Evolutionary conservation across 2,888 invertebrate genomes (phyloP).

Genomic region (Torymus auratus): DNA sequence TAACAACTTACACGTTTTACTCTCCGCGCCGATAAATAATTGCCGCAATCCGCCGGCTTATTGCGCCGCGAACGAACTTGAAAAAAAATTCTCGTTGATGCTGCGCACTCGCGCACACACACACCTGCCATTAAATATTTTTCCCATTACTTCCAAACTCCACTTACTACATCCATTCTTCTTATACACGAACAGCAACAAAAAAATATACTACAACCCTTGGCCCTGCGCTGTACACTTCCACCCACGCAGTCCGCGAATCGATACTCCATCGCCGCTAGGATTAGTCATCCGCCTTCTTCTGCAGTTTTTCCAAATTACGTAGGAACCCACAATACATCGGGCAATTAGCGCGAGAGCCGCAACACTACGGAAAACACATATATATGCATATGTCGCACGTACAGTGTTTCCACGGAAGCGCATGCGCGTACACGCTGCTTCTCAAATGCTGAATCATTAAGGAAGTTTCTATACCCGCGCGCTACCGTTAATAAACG

Average conservation of each 20-base stretch:
- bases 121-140: too few species aligned
- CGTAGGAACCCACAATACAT: constrained; percentile 4
- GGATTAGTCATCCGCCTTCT: constrained; percentile 22
- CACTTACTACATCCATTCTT: too few species aligned
- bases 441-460: constrained; percentile 35
- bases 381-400: neutral
- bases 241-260: neutral
- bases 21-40: too few species aligned
- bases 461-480: constrained; percentile 31
- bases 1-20: too few species aligned
- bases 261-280: neutral
- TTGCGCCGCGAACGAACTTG: too few species aligned
- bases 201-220: neutral
- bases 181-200: neutral
- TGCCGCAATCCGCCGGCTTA: too few species aligned
- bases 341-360: neutral
- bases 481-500: constrained; percentile 22
- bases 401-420: constrained; percentile 9
- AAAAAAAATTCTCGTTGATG: too few species aligned
- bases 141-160: too few species aligned
- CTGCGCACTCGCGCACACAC: too few species aligned
- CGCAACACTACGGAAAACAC: neutral
- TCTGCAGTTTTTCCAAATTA: constrained; percentile 45
- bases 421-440: neutral
- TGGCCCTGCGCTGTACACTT: neutral